Base-by-base conservation (phyloP, 1,140 invertebrate species). In the Heliconius nattereri region DNA sequence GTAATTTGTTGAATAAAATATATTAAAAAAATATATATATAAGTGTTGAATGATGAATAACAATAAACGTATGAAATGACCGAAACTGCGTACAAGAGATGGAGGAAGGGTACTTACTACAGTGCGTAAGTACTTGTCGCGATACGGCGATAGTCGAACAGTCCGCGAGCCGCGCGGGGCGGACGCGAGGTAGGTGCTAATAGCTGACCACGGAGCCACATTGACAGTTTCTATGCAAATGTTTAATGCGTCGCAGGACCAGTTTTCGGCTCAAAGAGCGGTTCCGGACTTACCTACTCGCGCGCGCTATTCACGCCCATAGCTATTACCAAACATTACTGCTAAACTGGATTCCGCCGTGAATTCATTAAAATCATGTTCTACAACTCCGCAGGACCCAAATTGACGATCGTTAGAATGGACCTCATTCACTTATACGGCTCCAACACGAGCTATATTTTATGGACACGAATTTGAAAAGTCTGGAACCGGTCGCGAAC, bases 211-310 rank as follows among this genome's bases (percentile, higher is more conserved):
- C 89, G 88, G 89, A 86, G 90, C 89, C 87, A 87, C 89, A 85
- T 87, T 91, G 91, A 92, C 92, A 93, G 92, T 94, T 91, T 92
- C 92, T 94, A 94, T 94, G 92, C 92, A 94, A 94, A 94, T 94
- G 88, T 88, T 29, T 88, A 90, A 90, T 92, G 87, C 91, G 89
- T 87, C 86, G 83, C 86, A 82, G 85, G 91, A 93, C 92, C 90
- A 92, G 92, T 94, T 94, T 89, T 90, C 85, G 88, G 86, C 85
- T 87, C 86, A 81, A 81, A 57, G 81, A 87, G 86, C 85, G 89
- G 91, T 93, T 93, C 92, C 90, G 92, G 91, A 89, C 90, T 89
- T 86, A 86, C 87, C 88, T 85, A 87, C 87, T 90, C 86, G 85
- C 84, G 85, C 86, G 80, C 85, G 87, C 87, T 90, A 90, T 91